Evolutionary conservation across 2,888 invertebrate genomes (phyloP), one percentile per base, ranked within the genome.

Genomic region (Idaea dimidiata): DNA sequence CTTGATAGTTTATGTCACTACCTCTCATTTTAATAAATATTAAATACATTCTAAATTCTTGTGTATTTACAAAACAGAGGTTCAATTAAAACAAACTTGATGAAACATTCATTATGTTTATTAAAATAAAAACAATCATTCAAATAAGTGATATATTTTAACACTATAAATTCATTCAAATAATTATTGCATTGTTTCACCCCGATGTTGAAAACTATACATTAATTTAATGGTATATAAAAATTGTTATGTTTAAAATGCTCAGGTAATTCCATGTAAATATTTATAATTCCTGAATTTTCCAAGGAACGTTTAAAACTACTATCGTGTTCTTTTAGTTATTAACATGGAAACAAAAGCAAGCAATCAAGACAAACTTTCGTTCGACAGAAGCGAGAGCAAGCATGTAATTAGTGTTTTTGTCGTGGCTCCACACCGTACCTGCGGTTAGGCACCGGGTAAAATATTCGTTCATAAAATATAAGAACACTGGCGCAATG

Each of bases 381-480:
- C 58, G 60, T 61, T 60, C 57, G 55, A 64, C 65, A 66, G 66
- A 67, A 70, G 67, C 58, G 33, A 63, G 63, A 62, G 58, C 62
- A 64, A 58, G 64, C 60, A 63, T 65, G 71, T 63, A 71, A 71
- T 71, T 71, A 71, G 71, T 71, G 71, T 71, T 71, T 69, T 71
- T 68, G 67, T 63, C 60, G 55, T 54, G 57, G 62, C 61, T 58
- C 60, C 63, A 54, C 14, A 59, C 62, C 56, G 57, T 59, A 60
- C 62, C 62, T 64, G 66, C 60, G 66, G 62, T 63, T 64, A 61
- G 59, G 58, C 63, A 57, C 54, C 62, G 24, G 60, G 43, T 54
- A 60, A 63, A 64, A 62, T 63, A 57, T 62, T 62, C 63, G 62
- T 62, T 61, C 62, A 66, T 62, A 66, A 63, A 68, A 68, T 64